A percentile compares a stretch with the other conserved stretches of the same genome.
Conservation (phyloP, 2,113 vertebrate genomes). For the Oncorhynchus mykiss region DNA sequence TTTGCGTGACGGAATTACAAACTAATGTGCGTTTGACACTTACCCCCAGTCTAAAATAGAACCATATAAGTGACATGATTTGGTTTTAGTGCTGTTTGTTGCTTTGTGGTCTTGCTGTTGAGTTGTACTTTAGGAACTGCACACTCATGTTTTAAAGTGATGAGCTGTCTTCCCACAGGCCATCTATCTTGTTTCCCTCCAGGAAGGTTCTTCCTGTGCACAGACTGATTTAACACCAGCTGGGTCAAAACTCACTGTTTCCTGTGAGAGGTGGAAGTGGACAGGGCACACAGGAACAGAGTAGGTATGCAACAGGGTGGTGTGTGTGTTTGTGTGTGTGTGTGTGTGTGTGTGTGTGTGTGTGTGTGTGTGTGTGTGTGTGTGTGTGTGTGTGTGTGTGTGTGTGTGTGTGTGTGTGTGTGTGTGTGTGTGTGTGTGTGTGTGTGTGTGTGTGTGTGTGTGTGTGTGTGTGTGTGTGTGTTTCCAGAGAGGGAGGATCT, state of each 20-base stretch:
- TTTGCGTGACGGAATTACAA: too few relatives aligned
- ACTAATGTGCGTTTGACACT: neutral
- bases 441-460: too few relatives aligned
- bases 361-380: slow-evolving; percentile 22
- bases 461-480: too few relatives aligned
- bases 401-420: slow-evolving; percentile 22
- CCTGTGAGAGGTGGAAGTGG: slow-evolving; percentile 37
- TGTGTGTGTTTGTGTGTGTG: slow-evolving; percentile 23
- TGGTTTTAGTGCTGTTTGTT: neutral
- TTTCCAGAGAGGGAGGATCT: neutral
- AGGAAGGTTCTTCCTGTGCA: slow-evolving; percentile 38
- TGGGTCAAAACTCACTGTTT: slow-evolving; percentile 44
- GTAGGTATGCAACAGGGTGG: neutral
- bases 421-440: slow-evolving; percentile 21
- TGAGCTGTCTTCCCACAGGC: slow-evolving; percentile 22
- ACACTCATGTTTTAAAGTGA: slow-evolving; percentile 29
- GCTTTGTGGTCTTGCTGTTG: neutral
- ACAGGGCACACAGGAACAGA: slow-evolving; percentile 27
- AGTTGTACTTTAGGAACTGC: slow-evolving; percentile 31
- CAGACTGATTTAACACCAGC: slow-evolving; percentile 43
- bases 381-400: slow-evolving; percentile 22
- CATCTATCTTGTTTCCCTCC: slow-evolving; percentile 27
- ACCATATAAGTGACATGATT: neutral
- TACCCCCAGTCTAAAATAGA: neutral
- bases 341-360: slow-evolving; percentile 21